Conservation (phyloP, 2,797 vertebrate genomes). For the Vireo griseus region DNA sequence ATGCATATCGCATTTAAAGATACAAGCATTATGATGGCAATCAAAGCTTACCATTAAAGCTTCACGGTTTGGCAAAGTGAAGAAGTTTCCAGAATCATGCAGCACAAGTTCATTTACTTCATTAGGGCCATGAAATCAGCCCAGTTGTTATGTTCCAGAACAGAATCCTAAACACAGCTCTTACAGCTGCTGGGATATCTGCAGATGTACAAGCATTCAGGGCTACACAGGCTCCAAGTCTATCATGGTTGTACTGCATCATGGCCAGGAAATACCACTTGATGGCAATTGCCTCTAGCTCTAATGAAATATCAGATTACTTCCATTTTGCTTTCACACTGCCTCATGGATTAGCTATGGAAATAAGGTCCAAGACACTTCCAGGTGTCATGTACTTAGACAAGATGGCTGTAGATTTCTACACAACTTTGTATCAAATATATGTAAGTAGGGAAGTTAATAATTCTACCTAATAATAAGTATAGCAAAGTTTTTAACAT, state of each 20-base stretch:
- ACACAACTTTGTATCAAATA: neutral
- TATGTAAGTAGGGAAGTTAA: neutral
- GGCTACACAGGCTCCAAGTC: neutral
- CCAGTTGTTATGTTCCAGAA: neutral
- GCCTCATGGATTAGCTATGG: neutral
- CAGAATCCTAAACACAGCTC: neutral
- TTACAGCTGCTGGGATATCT: neutral
- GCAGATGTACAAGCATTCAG: neutral
- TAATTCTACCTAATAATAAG: neutral
- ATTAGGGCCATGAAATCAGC: neutral
- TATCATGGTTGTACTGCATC: neutral
- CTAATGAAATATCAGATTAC: neutral
- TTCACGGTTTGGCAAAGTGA: accelerated
- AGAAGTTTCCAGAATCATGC: neutral
- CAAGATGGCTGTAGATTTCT: neutral
- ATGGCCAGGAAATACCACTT: neutral
- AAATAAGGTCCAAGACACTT: neutral
- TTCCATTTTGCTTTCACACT: neutral
- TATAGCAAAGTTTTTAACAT: neutral
- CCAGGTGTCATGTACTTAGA: neutral
- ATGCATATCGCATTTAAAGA: neutral
- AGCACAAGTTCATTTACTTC: neutral
- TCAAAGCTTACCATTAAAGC: neutral
- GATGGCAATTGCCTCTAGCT: neutral
- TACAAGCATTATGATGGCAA: neutral